These are phyloP conservation scores for Brachypodius melanocephalos DNA, from an alignment of 2,113 vertebrate species.

Conservation along the genomic window DNA sequence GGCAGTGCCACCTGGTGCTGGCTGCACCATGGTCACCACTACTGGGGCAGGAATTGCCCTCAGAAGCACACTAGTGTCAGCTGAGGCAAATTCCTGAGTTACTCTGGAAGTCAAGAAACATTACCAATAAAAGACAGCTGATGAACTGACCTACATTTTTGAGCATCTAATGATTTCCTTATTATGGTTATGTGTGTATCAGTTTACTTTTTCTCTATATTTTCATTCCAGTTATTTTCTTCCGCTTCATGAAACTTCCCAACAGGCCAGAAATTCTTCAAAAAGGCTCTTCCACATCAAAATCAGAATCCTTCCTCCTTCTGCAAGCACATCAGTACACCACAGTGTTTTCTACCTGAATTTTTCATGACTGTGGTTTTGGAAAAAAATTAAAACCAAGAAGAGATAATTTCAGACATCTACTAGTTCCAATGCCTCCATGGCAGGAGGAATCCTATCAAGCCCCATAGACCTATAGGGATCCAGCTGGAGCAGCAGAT, in stretches of 20 bases:
- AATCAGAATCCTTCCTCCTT: neutral
- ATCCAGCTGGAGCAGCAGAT: neutral
- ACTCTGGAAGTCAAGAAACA: neutral
- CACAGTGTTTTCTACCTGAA: neutral
- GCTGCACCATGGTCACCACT: neutral
- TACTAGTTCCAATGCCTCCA: neutral
- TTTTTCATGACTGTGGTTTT: neutral
- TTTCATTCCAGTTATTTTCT: neutral
- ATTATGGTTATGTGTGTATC: neutral
- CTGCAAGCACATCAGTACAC: neutral
- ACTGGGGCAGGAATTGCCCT: accelerated
- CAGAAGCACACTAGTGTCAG: neutral
- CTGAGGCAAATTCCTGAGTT: neutral
- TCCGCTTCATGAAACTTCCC: neutral
- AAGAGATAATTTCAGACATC: neutral
- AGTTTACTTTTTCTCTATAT: neutral
- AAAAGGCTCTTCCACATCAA: neutral
- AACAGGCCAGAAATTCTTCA: neutral
- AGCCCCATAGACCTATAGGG: neutral
- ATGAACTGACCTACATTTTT: neutral
- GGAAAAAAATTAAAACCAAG: neutral
- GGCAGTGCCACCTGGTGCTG: neutral
- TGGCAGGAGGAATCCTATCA: neutral
- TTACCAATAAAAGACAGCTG: neutral
- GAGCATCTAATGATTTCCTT: neutral